Conservation (phyloP, 2,797 vertebrate species). For the Nasua narica region DNA sequence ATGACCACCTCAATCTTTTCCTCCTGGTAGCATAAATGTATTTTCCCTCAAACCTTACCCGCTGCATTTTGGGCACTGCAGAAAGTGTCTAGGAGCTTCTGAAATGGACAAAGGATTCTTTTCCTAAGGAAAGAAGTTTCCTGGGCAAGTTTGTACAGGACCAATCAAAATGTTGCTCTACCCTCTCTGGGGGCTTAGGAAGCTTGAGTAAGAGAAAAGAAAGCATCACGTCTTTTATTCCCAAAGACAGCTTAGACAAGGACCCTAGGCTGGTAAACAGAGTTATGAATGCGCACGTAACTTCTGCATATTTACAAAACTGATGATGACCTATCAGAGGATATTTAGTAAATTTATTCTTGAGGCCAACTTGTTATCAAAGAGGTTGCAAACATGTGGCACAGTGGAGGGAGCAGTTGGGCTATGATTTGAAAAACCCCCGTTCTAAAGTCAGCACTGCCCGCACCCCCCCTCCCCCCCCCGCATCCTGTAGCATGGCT, state of each 20-base stretch:
- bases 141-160: background rate
- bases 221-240: background rate
- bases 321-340: background rate
- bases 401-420: background rate
- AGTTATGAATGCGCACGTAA: background rate
- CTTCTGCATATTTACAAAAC: background rate
- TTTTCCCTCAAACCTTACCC: background rate
- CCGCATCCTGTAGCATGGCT: background rate
- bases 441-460: background rate
- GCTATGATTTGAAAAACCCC: background rate
- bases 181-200: background rate
- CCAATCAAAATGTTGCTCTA: background rate
- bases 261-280: background rate
- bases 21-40: background rate
- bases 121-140: background rate
- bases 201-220: background rate
- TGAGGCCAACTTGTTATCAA: background rate
- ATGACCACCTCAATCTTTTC: background rate
- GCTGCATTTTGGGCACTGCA: background rate
- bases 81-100: background rate
- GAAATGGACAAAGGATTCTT: conserved; percentile 17
- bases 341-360: background rate
- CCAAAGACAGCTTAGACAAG: background rate
- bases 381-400: background rate
- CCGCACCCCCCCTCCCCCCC: too few relatives aligned